A percentile compares a stretch with the other conserved stretches of the same genome.
These are phyloP conservation scores for Merluccius polli DNA, from an alignment of 2,797 vertebrate species.

Conservation along the genomic window DNA sequence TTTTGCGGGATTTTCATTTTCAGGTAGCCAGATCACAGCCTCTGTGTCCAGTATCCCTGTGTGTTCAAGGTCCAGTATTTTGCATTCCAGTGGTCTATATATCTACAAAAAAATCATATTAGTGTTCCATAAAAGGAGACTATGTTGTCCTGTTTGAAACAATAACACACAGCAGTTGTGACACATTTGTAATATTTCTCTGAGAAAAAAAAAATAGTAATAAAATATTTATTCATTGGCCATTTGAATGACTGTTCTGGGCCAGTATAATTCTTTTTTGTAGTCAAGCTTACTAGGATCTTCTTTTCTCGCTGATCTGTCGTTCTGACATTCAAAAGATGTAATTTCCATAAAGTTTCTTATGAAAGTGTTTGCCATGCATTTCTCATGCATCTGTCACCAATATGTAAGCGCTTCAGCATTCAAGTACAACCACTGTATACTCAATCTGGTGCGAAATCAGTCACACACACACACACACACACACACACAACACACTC, in stretches of 20 bases:
- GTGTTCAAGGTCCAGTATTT: neutral
- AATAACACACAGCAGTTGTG: too few relatives aligned
- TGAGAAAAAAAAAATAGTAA: neutral
- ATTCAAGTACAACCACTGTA: too few relatives aligned
- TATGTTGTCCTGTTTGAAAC: neutral
- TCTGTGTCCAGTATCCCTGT: too few relatives aligned
- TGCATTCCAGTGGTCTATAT: neutral
- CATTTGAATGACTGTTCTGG: too few relatives aligned
- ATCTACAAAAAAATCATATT: neutral
- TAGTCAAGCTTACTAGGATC: too few relatives aligned
- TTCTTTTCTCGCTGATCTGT: too few relatives aligned
- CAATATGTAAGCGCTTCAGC: neutral
- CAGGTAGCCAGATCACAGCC: neutral
- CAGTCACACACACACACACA: too few relatives aligned
- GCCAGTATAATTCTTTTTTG: too few relatives aligned
- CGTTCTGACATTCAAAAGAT: constrained; percentile 11
- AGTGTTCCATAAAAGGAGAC: neutral
- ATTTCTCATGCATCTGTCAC: neutral
- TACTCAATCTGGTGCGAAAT: too few relatives aligned
- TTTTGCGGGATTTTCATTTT: neutral
- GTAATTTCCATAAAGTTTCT: constrained; percentile 17
- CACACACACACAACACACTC: too few relatives aligned
- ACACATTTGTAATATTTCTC: too few relatives aligned
- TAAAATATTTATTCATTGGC: neutral
- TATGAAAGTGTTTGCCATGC: neutral